Base-by-base conservation (phyloP, 92 coral and sea anemone species). In the Scolanthus callimorphus region DNA sequence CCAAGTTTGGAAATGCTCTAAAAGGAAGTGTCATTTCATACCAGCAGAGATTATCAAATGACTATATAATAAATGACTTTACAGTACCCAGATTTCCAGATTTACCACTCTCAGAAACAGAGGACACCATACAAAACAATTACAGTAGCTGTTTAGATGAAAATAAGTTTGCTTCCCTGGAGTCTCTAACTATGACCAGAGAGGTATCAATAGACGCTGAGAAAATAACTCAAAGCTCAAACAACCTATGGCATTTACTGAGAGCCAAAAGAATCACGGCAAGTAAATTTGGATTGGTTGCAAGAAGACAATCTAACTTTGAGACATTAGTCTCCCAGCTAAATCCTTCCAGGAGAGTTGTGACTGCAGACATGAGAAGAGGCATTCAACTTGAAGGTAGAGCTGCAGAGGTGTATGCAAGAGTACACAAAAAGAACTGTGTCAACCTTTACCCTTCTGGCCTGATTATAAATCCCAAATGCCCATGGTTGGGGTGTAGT, bases 401-500 rank as follows among this genome's bases (percentile, higher is more conserved):
- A 4, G 85, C 70, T n/a, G 69, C 79, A 1, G 65, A 50, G 66
- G 23, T 57, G 19, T 72, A 72, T 74, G 80, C 80, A n/a, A 63
- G 48, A 2, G 20, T 10, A 60, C 43, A 38, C 11, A 66, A 67
- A 53, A 22, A 20, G 20, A 69, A 70, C 1, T 21, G 8, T 13
- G 82, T 76, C 1, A 77, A 77, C 48, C 47, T 77, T 3, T 77
- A 59, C 31, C 77, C 83, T 1, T 51, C 65, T 17, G 77, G 83
- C 1, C 22, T 68, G 2, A 50, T 77, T 3, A 77, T 77, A 11
- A 28, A 54, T 25, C 83, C 82, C 13, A 76, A 76, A 49, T 78
- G 78, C 15, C 85, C 85, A 55, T 84, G 85, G 85, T 52, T 84
- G n/a, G 81, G 90, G 1, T 83, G 76, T 37, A 58, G 60, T 44